Base-by-base conservation (phyloP, 2,113 vertebrate species). In the Amphilophus citrinellus region DNA sequence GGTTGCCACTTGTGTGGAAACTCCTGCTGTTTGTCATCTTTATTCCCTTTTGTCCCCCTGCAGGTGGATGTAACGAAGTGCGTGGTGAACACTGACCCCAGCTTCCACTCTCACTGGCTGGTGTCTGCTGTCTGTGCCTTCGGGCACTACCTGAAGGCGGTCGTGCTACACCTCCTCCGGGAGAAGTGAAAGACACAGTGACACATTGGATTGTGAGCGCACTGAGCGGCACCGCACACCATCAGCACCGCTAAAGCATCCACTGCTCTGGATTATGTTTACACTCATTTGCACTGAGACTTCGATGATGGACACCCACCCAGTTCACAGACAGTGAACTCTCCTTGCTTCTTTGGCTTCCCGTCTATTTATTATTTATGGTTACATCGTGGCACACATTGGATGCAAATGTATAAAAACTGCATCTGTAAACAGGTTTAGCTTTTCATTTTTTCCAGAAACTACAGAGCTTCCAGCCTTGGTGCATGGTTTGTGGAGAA, bases 1-100 rank as follows among this genome's bases (percentile, higher is more conserved):
- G 47, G 47, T 32, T 56, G 27, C 4, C 47, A 32, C 44, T 32
- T 53, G 27, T 73, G 47, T 73, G 17, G 44, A 53, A 53, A 73
- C 66, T 53, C 5, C 6, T 14, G 20, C 22, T 71, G 6, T 10
- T n/a, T 57, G 56, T 57, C 20, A 73, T 65, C 27, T 15, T 89
- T 73, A 14, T 59, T 37, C 53, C 47, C 15, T 73, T 18, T 77
- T 84, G 32, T 60, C 80, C 82, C 50, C 63, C 77, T 90, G 30
- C 87, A 99, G 98, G 95, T 94, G 56, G 98, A 98, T 35, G 95
- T 99, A 75, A 98, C 97, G 5, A 98, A 98, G 73, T 99, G 98
- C 0, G 98, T 99, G 91, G 97, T 99, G 90, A 98, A 96, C 86
- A 96, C 96, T 0, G 97, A 99, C 58, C 95, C 98, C 65, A 97